Evolutionary conservation across 2,888 invertebrate species (phyloP).

Genomic region (Cheilosia soror): DNA sequence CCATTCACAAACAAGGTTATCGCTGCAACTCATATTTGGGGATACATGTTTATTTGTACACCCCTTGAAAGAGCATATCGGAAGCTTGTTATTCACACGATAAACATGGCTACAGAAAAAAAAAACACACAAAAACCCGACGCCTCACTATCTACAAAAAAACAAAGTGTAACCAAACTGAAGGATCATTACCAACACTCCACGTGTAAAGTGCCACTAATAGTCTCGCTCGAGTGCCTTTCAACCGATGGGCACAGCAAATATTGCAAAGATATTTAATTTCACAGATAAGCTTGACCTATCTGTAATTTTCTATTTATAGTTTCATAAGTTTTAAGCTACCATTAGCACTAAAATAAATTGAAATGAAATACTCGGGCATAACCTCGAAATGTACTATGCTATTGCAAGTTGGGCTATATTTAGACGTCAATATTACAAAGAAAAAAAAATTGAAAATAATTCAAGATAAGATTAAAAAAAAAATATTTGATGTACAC

Average conservation of each 20-base stretch:
- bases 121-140: background rate
- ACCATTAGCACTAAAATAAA: background rate
- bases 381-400: background rate
- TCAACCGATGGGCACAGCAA: slow-evolving; percentile 8
- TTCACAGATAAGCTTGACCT: slow-evolving; percentile 11
- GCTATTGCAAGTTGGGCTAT: background rate
- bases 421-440: too few species aligned
- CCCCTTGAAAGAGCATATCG: slow-evolving; percentile 55
- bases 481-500: slow-evolving; percentile 1
- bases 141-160: slow-evolving; percentile 3
- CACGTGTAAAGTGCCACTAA: slow-evolving; percentile 18
- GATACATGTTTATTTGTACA: slow-evolving; percentile 33
- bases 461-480: slow-evolving; percentile 18
- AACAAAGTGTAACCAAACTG: background rate
- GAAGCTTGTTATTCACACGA: slow-evolving; percentile 24
- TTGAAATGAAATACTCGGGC: background rate
- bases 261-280: background rate
- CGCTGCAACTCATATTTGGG: slow-evolving; percentile 21
- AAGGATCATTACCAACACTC: slow-evolving; percentile 35
- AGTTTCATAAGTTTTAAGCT: background rate
- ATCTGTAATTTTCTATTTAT: slow-evolving; percentile 20
- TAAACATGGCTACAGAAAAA: slow-evolving; percentile 17
- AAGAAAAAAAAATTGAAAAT: slow-evolving; percentile 5
- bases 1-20: slow-evolving; percentile 21
- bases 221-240: slow-evolving; percentile 11